These are phyloP conservation scores for Palythoa grandis DNA, from an alignment of 92 coral and sea anemone species.

Conservation along the genomic window DNA sequence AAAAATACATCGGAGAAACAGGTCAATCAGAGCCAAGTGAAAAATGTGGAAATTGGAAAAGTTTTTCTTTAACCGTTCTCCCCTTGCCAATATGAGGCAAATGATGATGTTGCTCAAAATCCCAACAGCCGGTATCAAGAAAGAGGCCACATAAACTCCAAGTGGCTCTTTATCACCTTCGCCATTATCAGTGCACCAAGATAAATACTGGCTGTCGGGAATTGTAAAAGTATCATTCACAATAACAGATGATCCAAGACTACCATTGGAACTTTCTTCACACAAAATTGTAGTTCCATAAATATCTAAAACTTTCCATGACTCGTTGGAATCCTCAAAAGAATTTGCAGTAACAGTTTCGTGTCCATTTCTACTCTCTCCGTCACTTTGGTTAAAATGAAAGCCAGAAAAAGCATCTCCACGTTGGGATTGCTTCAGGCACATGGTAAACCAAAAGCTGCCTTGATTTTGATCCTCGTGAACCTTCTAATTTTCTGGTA, in stretches of 20 bases:
- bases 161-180: background rate
- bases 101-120: slow-evolving; percentile 16
- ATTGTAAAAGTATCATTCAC: background rate
- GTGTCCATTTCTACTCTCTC: background rate
- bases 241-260: background rate
- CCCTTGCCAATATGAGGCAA: slow-evolving; percentile 21
- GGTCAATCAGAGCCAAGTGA: slow-evolving; percentile 23
- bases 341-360: background rate
- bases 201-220: background rate
- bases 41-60: slow-evolving; percentile 40
- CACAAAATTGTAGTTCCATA: slow-evolving; percentile 28
- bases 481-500: too few species aligned
- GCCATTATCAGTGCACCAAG: slow-evolving; percentile 14
- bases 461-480: too few species aligned
- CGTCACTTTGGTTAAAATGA: background rate
- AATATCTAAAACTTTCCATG: slow-evolving; percentile 7
- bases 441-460: too few species aligned
- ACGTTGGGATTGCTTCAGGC: too few species aligned
- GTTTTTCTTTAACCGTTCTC: slow-evolving; percentile 26
- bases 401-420: too few species aligned
- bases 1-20: slow-evolving; percentile 25
- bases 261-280: slow-evolving; percentile 20
- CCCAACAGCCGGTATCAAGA: slow-evolving; percentile 18
- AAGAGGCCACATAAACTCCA: background rate
- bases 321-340: background rate